Base-by-base conservation (phyloP, 2,797 vertebrate species). In the Allobates femoralis region DNA sequence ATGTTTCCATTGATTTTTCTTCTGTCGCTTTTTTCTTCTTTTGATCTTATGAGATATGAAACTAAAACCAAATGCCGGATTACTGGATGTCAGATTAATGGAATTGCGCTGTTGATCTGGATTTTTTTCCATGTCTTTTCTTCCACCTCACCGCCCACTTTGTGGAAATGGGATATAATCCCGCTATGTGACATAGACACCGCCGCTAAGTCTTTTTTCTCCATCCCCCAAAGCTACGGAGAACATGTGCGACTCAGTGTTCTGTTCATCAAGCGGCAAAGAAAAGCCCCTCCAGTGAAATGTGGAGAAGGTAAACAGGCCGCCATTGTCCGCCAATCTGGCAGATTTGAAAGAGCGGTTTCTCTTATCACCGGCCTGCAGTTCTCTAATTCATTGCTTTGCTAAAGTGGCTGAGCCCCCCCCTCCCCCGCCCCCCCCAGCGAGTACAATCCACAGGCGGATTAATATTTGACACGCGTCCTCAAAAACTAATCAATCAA, bases 401-500 rank as follows among this genome's bases (percentile, higher is more conserved):
- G 96, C 97, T 96, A 97, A 97, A 97, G 95, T 96, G 95, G 94
- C 95, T 91, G 92, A 94, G 94, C 8, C 67, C 34, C 37, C 34
- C 37, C 3, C 67, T 8, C 30, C 94, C 95, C 21, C 37, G 21
- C 37, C 10, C 67, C 19, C 30, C 94, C 95, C 94, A 94, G 94
- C 95, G 90, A 96, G 93, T 95, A 97, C 96, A 97, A 96, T 95
- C 95, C 96, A 94, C 96, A 98, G 95, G 95, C 90, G 95, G 96
- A 97, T 97, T 98, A 96, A 94, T 95, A 96, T 97, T 96, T 96
- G 96, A 96, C 96, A 96, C 96, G 96, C 97, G 96, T 96, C 93
- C 96, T 96, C 94, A 96, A 97, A 98, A 97, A 96, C 94, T 94
- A 96, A 99, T 98, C 97, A 98, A 97, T 98, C 97, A 96, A 95